Evolutionary conservation across 2,888 invertebrate genomes (phyloP).

Genomic region (Gastracanthus pulcherrimus): DNA sequence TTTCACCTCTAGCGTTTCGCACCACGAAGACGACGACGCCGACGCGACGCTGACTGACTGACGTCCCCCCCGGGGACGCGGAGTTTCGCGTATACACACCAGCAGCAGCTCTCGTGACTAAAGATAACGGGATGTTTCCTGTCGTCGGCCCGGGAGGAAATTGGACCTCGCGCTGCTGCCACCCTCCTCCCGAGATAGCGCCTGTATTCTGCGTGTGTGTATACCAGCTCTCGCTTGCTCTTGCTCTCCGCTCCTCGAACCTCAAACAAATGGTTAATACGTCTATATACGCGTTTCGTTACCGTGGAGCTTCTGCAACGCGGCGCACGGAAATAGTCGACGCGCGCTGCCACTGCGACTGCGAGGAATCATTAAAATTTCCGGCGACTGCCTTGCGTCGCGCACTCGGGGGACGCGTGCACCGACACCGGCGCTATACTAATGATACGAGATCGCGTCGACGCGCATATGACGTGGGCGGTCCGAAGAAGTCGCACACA

Average conservation of each 20-base stretch:
- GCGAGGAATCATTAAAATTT: slow-evolving; percentile 50
- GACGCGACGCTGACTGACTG: slow-evolving; percentile 55
- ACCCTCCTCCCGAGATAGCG: slow-evolving; percentile 26
- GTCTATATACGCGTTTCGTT: slow-evolving; percentile 20
- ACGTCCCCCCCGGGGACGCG: slow-evolving; percentile 50
- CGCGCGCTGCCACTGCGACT: too few species aligned
- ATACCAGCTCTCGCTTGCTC: neutral
- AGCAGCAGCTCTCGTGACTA: slow-evolving; percentile 69
- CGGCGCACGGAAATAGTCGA: slow-evolving; percentile 36
- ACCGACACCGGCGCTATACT: neutral
- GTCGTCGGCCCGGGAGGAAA: slow-evolving; percentile 67
- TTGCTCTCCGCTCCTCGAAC: neutral
- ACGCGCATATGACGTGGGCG: slow-evolving; percentile 66
- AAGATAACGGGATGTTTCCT: slow-evolving; percentile 73
- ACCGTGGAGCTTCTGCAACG: neutral
- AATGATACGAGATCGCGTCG: slow-evolving; percentile 36
- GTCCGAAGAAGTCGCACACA: slow-evolving; percentile 59
- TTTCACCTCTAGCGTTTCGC: slow-evolving; percentile 60
- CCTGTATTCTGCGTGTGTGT: too few species aligned
- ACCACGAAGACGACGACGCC: slow-evolving; percentile 55
- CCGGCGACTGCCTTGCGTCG: slow-evolving; percentile 21
- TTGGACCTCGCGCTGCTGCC: slow-evolving; percentile 61
- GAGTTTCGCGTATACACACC: slow-evolving; percentile 35
- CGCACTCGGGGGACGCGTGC: neutral
- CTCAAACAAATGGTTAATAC: slow-evolving; percentile 47